Base-by-base conservation (phyloP, 1,140 invertebrate genomes). In the Panulirus ornatus region DNA sequence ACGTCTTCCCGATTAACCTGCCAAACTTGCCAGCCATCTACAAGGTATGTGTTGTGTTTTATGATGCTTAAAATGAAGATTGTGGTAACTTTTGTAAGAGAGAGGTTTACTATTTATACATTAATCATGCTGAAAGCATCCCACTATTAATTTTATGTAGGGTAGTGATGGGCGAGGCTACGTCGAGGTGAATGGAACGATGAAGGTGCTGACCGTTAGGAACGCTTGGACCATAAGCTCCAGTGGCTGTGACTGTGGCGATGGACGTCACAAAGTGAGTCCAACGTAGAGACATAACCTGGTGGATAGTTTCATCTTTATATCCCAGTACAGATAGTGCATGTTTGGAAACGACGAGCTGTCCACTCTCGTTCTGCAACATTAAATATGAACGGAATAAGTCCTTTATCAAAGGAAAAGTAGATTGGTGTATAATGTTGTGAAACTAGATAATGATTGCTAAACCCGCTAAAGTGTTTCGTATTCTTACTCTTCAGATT, bases 191-290 rank as follows among this genome's bases (percentile, higher is more conserved):
- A n/a, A 81, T 22, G 78, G 78, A 2, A 38, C 11, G 22, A 2
- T 81, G 44, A 30, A 58, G 51, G 30, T 3, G 2, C 47, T 81
- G 34, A 36, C 19, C 6, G 9, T 81, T 19, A 6, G 16, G 5
- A 81, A 81, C 44, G 34, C 34, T 14, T 81, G 78, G 78, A 81
- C 78, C 2, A 19, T 9, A 2, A 81, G 47, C 9, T 58, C 78
- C 27, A 58, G 47, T 1, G 78, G 78, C 51, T 81, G 78, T 54
- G 47, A 54, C 16, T 81, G 78, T 38, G 30, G 30, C 3, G 30
- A 54, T 58, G 78, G 51, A 6, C 5, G 8, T 1, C 14, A 8
- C 5, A 78, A n/a, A 42, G 75, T 27, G 75, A 47, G 75, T 73
- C 63, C 51, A 58, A 11, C 51, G 51, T 22, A 11, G 11, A 22